phyloP scores from a whole-genome alignment of 2,797 vertebrate genomes.

The Malacoraja senta region DNA sequence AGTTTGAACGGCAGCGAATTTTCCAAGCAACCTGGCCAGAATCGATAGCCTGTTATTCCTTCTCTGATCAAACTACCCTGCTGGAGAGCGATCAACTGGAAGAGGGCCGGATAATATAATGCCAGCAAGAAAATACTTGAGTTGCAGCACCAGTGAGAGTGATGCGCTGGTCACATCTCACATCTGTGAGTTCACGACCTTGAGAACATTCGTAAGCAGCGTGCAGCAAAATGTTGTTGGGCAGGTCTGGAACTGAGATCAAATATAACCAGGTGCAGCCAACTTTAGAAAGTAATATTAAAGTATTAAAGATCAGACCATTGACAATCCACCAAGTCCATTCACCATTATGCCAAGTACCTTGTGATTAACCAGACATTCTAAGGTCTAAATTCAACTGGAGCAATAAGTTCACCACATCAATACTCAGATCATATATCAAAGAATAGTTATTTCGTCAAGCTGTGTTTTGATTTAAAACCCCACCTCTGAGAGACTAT shows the following conservation, averaged over 20 bases:
- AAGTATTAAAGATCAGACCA: neutral
- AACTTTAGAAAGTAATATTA: neutral
- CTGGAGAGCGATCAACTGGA: too few species aligned
- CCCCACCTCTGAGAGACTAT: neutral
- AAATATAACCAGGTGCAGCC: neutral
- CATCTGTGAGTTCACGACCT: neutral
- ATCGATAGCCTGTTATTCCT: neutral
- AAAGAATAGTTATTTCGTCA: neutral
- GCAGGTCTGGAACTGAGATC: neutral
- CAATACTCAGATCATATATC: neutral
- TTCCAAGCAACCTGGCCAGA: neutral
- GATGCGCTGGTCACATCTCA: neutral
- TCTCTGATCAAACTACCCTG: neutral
- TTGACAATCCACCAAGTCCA: conserved; percentile 19
- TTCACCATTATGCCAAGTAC: neutral
- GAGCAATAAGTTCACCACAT: neutral
- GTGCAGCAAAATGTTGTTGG: neutral
- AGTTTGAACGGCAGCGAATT: neutral
- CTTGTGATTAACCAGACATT: neutral
- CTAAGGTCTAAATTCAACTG: neutral
- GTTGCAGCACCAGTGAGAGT: neutral
- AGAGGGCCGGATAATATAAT: too few species aligned
- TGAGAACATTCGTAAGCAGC: neutral
- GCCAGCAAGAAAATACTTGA: too few species aligned
- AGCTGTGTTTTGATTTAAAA: neutral